Base-by-base conservation (phyloP, 2,888 invertebrate genomes). In the Caradrina kadenii region DNA sequence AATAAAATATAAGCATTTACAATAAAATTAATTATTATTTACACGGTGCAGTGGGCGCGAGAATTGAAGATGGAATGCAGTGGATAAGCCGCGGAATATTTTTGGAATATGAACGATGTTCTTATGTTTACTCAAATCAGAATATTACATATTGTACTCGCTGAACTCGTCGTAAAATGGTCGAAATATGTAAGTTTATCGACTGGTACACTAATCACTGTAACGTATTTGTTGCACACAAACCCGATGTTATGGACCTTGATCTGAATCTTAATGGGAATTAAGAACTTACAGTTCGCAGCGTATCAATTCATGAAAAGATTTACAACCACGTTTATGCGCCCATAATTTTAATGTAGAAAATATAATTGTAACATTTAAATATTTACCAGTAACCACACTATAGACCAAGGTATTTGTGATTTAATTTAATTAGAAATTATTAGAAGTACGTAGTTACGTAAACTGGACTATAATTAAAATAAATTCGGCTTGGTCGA, bases 1-100 rank as follows among this genome's bases (percentile, higher is more conserved):
- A 95, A 96, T 96, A 96, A 96, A 96, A 95, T 96, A 96, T 96
- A 96, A 95, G 94, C 96, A 95, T 94, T 96, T 95, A 96, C 96
- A 96, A 96, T 96, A 96, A 96, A 95, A 96, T 96, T 96, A 96
- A 96, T 96, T 96, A 96, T 96, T 96, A 96, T 96, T 96, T 96
- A 96, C 96, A 96, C 94, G 95, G 93, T 90, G 87, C 89, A 88
- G 91, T 92, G 93, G 92, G 93, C 94, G 91, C 91, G 90, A 88
- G 91, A 87, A 85, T 83, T 84, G 62, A 76, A 73, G 90, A 73
- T 71, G 76, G 86, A 52, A 72, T 84, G 55, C 49, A 62, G 79
- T 87, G 92, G 95, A 94, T 89, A 89, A 53, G 84, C 66, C 69
- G 1, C 22, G 21, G 56, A 69, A 72, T 79, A 82, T 71, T 64